phyloP scores from a whole-genome alignment of 2,113 vertebrate genomes.

The Euleptes europaea region DNA sequence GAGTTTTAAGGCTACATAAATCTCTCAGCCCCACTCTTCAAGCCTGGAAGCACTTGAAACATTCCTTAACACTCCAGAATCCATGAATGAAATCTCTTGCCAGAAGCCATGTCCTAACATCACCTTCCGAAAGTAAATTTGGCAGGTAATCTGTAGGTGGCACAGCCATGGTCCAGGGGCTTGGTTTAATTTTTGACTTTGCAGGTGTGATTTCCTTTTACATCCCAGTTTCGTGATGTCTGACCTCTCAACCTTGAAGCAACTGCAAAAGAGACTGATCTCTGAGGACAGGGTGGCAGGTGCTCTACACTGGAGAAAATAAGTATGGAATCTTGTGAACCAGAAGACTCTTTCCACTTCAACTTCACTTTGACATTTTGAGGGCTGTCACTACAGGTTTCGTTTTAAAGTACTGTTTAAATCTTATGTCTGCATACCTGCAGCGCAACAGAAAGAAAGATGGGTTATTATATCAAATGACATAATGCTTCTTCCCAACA shows the following conservation, averaged over 20 bases:
- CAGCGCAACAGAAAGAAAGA: neutral
- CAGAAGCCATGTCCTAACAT: constrained; percentile 16
- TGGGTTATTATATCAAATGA: neutral
- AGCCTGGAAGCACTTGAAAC: neutral
- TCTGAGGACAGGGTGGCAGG: constrained; percentile 24
- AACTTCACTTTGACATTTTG: constrained; percentile 83
- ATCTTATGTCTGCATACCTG: constrained; percentile 93
- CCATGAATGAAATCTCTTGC: neutral
- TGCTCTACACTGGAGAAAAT: constrained; percentile 6
- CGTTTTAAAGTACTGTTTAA: constrained; percentile 95
- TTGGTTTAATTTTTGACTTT: constrained; percentile 11
- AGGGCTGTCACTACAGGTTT: constrained; percentile 89
- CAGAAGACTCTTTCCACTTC: neutral
- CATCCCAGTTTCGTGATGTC: neutral
- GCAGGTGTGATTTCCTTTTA: neutral
- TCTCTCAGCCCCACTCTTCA: neutral
- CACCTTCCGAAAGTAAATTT: constrained; percentile 8
- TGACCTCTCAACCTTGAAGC: neutral
- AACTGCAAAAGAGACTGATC: constrained; percentile 7
- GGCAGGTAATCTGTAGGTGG: neutral
- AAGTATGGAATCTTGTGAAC: constrained; percentile 29
- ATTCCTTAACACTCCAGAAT: neutral
- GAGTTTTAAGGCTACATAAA: neutral
- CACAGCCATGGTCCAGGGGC: neutral
- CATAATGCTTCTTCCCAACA: neutral